These are phyloP conservation scores for Eurystomus glaucurus DNA, from an alignment of 2,797 vertebrate species.

Conservation along the genomic window DNA sequence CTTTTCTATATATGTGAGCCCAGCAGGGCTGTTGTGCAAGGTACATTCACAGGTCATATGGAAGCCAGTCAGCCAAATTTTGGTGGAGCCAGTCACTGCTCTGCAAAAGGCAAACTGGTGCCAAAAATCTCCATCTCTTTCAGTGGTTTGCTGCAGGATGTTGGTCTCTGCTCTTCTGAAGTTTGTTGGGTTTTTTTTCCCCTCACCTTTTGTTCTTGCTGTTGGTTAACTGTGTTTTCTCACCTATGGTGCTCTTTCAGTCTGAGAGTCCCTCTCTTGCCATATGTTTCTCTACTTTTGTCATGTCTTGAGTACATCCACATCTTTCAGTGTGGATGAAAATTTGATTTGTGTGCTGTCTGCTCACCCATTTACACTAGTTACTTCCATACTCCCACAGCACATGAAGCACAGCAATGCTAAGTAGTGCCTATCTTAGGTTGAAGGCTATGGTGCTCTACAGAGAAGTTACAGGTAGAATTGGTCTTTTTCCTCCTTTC, in stretches of 20 bases:
- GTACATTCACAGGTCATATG: neutral
- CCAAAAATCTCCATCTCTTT: neutral
- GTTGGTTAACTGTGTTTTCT: neutral
- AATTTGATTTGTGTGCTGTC: neutral
- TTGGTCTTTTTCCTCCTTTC: neutral
- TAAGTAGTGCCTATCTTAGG: neutral
- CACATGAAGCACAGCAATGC: neutral
- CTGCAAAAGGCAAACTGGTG: neutral
- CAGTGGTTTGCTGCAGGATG: neutral
- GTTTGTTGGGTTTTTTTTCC: neutral
- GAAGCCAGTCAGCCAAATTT: neutral
- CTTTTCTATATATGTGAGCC: neutral
- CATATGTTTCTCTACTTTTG: neutral
- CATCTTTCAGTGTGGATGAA: neutral
- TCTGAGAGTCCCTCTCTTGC: neutral
- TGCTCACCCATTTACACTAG: neutral
- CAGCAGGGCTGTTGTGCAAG: neutral
- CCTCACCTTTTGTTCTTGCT: neutral
- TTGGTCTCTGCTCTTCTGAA: neutral
- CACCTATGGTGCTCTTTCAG: neutral
- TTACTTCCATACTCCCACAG: neutral
- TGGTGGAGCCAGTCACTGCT: neutral
- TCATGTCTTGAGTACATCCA: neutral
- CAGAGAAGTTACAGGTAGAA: neutral
- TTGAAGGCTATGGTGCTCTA: neutral